A percentile compares a stretch with the other conserved stretches of the same genome.
Evolutionary conservation across 2,113 vertebrate species (phyloP).

Genomic region (Seriola dumerili): DNA sequence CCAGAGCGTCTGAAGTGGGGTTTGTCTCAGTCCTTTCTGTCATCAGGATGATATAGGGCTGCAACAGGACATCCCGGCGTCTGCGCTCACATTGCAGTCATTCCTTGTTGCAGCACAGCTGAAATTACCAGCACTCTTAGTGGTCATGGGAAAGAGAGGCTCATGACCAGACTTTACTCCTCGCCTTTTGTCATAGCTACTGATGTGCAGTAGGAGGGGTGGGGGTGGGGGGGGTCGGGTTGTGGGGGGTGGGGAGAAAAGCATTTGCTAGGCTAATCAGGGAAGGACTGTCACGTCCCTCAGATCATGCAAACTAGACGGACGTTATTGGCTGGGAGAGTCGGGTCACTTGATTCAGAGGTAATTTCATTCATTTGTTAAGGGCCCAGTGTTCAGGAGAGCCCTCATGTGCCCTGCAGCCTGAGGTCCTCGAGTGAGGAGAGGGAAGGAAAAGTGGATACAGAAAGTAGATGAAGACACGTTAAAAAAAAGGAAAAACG

Average conservation of each 20-base stretch:
- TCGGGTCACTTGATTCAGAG: constrained; percentile 55
- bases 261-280: constrained; percentile 62
- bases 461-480: background rate
- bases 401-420: constrained; percentile 30
- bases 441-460: background rate
- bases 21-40: constrained; percentile 60
- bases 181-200: constrained; percentile 64
- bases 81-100: constrained; percentile 72
- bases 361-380: constrained; percentile 63
- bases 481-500: background rate
- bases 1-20: constrained; percentile 10
- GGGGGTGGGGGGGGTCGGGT: background rate
- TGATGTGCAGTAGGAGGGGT: constrained; percentile 29
- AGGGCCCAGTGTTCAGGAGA: constrained; percentile 30
- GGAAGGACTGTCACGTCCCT: constrained; percentile 51
- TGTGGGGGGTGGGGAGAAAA: background rate
- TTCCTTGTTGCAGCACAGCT: constrained; percentile 72
- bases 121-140: constrained; percentile 69
- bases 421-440: constrained; percentile 8
- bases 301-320: constrained; percentile 52
- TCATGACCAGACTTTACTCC: constrained; percentile 74
- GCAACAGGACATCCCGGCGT: constrained; percentile 70
- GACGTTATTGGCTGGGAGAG: constrained; percentile 39
- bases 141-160: constrained; percentile 75
- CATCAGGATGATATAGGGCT: constrained; percentile 60